phyloP scores from a whole-genome alignment of 1,140 invertebrate genomes.

The Aphelinus atriplicis region DNA sequence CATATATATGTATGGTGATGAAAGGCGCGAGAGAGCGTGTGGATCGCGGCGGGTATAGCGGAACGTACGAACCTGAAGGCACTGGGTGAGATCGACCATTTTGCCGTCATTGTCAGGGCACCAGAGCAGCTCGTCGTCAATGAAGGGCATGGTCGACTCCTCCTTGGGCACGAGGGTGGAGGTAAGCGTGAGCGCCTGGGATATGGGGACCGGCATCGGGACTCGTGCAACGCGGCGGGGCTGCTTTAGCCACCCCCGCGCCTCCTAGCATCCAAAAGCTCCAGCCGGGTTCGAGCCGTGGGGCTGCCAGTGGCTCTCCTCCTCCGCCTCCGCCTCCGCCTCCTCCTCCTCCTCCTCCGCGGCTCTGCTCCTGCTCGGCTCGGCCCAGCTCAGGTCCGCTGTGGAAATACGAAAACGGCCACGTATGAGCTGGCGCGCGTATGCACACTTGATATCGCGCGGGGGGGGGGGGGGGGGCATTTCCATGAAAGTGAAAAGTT shows the following conservation, averaged over 20 bases:
- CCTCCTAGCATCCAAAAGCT: conserved; percentile 64
- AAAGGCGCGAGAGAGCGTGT: too few relatives aligned
- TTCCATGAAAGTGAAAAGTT: conserved; percentile 64
- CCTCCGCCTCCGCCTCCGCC: conserved; percentile 37
- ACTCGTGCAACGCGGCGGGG: conserved; percentile 65
- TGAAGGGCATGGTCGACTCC: conserved; percentile 85
- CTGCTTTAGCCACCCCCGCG: conserved; percentile 65
- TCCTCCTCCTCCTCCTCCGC: conserved; percentile 8
- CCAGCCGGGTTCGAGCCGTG: conserved; percentile 46
- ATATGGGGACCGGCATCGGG: conserved; percentile 66
- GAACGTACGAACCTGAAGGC: conserved; percentile 77
- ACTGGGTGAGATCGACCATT: conserved; percentile 88
- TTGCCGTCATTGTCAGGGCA: conserved; percentile 91
- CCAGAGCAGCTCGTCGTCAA: conserved; percentile 92
- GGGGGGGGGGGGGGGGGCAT: background rate
- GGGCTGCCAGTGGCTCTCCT: conserved; percentile 15
- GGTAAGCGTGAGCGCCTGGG: conserved; percentile 62
- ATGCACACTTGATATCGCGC: too few relatives aligned
- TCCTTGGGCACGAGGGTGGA: conserved; percentile 64
- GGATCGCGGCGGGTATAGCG: background rate
- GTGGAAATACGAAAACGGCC: too few relatives aligned
- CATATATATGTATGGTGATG: too few relatives aligned
- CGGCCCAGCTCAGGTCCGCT: too few relatives aligned
- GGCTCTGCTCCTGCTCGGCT: conserved; percentile 16
- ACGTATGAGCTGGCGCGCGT: too few relatives aligned